phyloP scores from a whole-genome alignment of 2,888 invertebrate genomes.

The Cephus runcator region DNA sequence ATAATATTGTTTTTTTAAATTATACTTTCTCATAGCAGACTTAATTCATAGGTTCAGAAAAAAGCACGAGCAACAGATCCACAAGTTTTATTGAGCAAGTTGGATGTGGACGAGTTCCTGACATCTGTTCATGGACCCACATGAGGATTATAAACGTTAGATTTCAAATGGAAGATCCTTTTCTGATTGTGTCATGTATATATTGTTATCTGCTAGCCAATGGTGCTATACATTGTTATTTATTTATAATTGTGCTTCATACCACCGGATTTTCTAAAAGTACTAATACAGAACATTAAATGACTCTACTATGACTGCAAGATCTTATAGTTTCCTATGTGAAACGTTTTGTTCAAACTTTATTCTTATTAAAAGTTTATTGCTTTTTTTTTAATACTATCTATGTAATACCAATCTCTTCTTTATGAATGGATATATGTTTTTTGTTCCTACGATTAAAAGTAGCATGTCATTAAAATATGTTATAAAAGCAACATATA shows the following conservation, averaged over 20 bases:
- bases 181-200: neutral
- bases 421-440: too few species aligned
- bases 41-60: conserved; percentile 40
- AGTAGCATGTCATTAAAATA: too few species aligned
- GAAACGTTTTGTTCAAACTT: neutral
- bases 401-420: too few species aligned
- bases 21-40: neutral
- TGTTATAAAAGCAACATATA: too few species aligned
- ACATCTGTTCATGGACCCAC: conserved; percentile 51
- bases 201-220: neutral
- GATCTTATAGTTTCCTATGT: neutral
- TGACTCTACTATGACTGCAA: neutral
- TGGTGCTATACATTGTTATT: conserved; percentile 19
- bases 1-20: neutral
- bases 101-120: conserved; percentile 52
- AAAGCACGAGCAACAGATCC: conserved; percentile 41
- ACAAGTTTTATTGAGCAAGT: conserved; percentile 40
- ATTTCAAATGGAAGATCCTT: neutral
- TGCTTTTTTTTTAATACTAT: too few species aligned
- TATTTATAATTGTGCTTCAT: conserved; percentile 4
- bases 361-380: too few species aligned
- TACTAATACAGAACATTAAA: neutral
- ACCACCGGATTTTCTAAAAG: neutral
- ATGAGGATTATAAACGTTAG: conserved; percentile 19
- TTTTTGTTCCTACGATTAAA: too few species aligned